Evolutionary conservation across 1,140 invertebrate species (phyloP), one percentile per base, ranked within the genome.

Genomic region (Oncopodura yosiiana): DNA sequence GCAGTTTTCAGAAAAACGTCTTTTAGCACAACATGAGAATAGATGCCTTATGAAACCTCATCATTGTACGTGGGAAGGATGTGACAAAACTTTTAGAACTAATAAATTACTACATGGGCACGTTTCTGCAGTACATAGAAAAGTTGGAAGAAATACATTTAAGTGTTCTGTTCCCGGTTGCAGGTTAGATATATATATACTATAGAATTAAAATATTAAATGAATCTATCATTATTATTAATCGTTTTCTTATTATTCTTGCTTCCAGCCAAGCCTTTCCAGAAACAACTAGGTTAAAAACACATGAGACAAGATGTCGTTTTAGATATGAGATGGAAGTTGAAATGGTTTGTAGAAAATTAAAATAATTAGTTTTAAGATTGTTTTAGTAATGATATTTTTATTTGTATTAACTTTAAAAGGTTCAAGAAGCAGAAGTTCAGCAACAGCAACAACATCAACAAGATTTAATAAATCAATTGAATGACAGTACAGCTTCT

Each of bases 21-120:
- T 49, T 16, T 23, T 56, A 16, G 46, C 50, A 30, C 54, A 56
- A 24, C 54, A 56, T 34, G 54, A 56, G 42, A 56, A 48, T 18
- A 38, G 54, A 18, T 56, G 54, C 32, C 44, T 42, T 34, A 34
- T 56, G 37, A 56, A 56, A 37, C 54, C 54, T 11, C 54, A 56
- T 45, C 54, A 48, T 18, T 56, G 54, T 37, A 56, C 39, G 18
- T 56, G 54, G 54, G 27, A 56, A 27, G 54, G 46, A 27, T 56
- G 54, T 32, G 54, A 56, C 54, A 56, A 56, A 34, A 56, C 54
- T 11, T 56, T 56, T 51, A 38, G 54, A 6, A 56, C 54, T 6
- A 56, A 48, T 38, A 56, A 56, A 45, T 38, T 56, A 39, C 48
- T 56, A 3, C 54, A 56, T 34, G 54, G 54, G 5, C 54, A 56